A percentile compares a stretch with the other conserved stretches of the same genome.
Conservation (phyloP, 2,113 vertebrate species). For the Tragelaphus buxtoni region DNA sequence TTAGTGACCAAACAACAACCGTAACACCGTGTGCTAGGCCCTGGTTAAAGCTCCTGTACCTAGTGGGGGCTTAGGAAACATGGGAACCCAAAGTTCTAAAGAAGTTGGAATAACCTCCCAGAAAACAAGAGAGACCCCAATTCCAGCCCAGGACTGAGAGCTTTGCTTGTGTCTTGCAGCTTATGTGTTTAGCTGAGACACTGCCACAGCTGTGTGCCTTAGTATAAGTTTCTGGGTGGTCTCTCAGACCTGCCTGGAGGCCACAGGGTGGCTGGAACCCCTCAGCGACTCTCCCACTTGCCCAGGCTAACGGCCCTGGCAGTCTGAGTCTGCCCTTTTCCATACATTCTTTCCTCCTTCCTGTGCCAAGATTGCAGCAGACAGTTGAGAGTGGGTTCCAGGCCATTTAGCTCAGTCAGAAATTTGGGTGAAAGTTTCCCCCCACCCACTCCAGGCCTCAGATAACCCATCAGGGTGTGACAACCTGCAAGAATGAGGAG, state of each 20-base stretch:
- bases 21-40: background rate
- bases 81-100: background rate
- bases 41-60: background rate
- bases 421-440: slow-evolving; percentile 38
- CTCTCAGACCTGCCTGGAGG: background rate
- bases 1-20: background rate
- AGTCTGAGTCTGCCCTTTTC: slow-evolving; percentile 40
- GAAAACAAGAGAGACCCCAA: background rate
- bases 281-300: background rate
- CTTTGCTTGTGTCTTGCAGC: background rate
- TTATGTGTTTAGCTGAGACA: background rate
- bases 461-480: slow-evolving; percentile 32
- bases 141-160: background rate
- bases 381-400: slow-evolving; percentile 10
- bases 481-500: background rate
- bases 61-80: background rate
- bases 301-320: background rate
- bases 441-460: background rate
- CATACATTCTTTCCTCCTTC: slow-evolving; percentile 53
- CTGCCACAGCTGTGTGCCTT: background rate
- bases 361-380: slow-evolving; percentile 41
- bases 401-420: slow-evolving; percentile 38
- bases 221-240: slow-evolving; percentile 2
- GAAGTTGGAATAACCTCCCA: background rate
- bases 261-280: background rate